phyloP scores from a whole-genome alignment of 2,113 vertebrate genomes.

The Calidris pygmaea region DNA sequence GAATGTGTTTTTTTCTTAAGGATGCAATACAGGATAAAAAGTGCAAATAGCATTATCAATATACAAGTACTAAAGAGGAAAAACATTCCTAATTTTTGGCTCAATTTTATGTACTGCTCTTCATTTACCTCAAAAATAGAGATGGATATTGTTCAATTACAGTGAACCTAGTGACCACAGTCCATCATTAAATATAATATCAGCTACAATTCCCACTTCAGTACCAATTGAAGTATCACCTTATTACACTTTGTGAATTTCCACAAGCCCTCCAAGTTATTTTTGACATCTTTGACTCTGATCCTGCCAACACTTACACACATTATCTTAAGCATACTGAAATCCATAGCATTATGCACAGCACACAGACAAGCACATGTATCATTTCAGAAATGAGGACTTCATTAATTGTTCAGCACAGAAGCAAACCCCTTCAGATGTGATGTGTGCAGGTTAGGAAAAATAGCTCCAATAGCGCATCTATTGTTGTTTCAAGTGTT shows the following conservation, averaged over 20 bases:
- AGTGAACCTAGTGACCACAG: slow-evolving; percentile 45
- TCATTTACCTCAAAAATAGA: slow-evolving; percentile 29
- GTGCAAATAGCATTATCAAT: not conserved
- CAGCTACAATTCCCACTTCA: slow-evolving; percentile 41
- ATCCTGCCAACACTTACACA: slow-evolving; percentile 49
- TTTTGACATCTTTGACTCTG: slow-evolving; percentile 52
- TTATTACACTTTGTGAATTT: slow-evolving; percentile 63
- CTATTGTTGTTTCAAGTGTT: slow-evolving; percentile 44
- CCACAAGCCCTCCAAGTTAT: slow-evolving; percentile 64
- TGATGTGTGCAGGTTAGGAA: not conserved
- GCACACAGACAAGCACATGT: not conserved
- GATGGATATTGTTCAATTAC: slow-evolving; percentile 15
- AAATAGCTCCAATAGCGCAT: not conserved
- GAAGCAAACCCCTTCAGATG: not conserved
- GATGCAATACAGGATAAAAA: not conserved
- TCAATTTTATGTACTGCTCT: not conserved
- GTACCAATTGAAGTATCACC: slow-evolving; percentile 48
- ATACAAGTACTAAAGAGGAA: not conserved
- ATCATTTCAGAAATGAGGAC: not conserved
- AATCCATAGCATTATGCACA: slow-evolving; percentile 1
- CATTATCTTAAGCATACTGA: slow-evolving; percentile 19
- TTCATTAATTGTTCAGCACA: slow-evolving; percentile 2
- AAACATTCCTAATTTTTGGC: slow-evolving; percentile 5
- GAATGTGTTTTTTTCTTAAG: not conserved
- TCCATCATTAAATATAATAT: slow-evolving; percentile 49